Percentiles rank a stretch among this genome's conserved stretches.
phyloP scores from a whole-genome alignment of 2,888 invertebrate genomes.

The Idaea biselata region DNA sequence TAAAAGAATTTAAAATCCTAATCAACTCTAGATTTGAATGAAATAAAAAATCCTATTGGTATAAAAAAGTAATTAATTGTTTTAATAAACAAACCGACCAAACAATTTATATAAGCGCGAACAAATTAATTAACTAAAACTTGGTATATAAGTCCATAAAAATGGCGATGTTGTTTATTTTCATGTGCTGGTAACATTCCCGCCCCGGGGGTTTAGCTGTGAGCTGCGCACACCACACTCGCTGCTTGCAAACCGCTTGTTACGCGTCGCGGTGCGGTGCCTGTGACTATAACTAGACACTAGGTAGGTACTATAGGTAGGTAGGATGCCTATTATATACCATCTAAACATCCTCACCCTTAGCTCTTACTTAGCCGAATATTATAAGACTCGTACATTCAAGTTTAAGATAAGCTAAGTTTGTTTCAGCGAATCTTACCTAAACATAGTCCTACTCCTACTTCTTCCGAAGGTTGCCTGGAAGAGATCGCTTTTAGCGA shows the following conservation, averaged over 20 bases:
- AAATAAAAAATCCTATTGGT: neutral
- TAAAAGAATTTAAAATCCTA: too few relatives aligned
- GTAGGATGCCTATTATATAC: neutral
- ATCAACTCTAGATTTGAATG: too few relatives aligned
- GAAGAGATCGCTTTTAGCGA: too few relatives aligned
- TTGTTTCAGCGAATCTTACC: neutral
- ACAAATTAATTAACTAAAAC: neutral
- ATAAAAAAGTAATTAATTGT: neutral
- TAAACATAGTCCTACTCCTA: too few relatives aligned
- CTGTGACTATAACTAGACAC: neutral
- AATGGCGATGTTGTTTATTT: neutral
- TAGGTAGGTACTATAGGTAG: neutral
- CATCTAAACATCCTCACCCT: conserved; percentile 6
- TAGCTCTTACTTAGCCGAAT: too few relatives aligned
- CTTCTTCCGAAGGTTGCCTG: too few relatives aligned
- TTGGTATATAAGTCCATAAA: neutral
- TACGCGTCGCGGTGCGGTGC: conserved; percentile 7
- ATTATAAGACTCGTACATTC: conserved; percentile 10
- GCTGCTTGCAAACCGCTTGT: conserved; percentile 23
- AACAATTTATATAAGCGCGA: neutral
- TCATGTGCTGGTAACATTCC: conserved; percentile 19
- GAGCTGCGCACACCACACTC: conserved; percentile 17
- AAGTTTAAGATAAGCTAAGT: conserved; percentile 20
- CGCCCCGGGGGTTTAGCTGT: conserved; percentile 23
- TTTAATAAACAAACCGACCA: neutral